phyloP scores from a whole-genome alignment of 2,888 invertebrate genomes.

The Spatulosminthurus flaviceps region DNA sequence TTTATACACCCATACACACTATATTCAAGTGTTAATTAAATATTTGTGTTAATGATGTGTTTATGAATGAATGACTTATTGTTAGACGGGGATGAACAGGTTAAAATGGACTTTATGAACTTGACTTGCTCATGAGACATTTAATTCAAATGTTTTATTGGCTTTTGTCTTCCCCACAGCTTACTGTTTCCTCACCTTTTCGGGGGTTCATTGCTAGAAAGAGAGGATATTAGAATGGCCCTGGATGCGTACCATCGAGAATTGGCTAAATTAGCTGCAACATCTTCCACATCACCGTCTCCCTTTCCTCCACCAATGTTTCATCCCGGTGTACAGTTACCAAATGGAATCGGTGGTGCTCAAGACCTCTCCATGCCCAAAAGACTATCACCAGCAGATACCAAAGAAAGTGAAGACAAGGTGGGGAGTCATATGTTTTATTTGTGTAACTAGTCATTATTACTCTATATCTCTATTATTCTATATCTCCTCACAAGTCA shows the following conservation, averaged over 20 bases:
- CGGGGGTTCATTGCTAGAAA: constrained; percentile 72
- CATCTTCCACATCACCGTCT: constrained; percentile 59
- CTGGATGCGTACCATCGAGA: constrained; percentile 93
- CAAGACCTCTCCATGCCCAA: constrained; percentile 89
- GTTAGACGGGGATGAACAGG: too few species aligned
- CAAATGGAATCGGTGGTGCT: constrained; percentile 70
- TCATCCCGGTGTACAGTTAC: constrained; percentile 64
- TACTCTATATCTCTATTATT: too few species aligned
- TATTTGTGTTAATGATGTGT: too few species aligned
- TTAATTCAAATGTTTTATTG: too few species aligned
- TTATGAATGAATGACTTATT: too few species aligned
- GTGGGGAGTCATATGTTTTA: constrained; percentile 40
- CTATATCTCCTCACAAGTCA: too few species aligned
- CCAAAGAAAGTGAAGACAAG: constrained; percentile 66
- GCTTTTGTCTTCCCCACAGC: constrained; percentile 66
- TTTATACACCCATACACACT: too few species aligned
- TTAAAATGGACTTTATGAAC: too few species aligned
- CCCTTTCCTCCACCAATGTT: constrained; percentile 81
- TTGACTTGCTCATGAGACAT: too few species aligned
- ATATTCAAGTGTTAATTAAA: too few species aligned
- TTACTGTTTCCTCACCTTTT: constrained; percentile 85
- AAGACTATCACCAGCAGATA: constrained; percentile 67
- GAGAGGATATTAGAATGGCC: constrained; percentile 87
- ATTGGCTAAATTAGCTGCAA: constrained; percentile 81
- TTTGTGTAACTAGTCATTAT: too few species aligned